Base-by-base conservation (phyloP, 2,797 vertebrate genomes). In the Acridotheres tristis region DNA sequence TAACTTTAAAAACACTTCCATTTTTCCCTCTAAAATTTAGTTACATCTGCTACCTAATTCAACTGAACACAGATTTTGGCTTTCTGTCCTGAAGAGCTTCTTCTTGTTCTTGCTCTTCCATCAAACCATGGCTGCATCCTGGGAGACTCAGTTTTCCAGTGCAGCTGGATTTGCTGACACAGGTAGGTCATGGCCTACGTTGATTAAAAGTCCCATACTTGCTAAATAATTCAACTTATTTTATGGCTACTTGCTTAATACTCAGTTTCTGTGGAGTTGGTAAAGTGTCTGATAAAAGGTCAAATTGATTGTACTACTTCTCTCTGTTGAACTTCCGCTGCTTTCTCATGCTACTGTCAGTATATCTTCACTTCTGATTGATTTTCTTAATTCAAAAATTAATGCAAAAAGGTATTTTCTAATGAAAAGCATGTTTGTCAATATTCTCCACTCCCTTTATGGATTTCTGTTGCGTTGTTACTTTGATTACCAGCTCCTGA, bases 311-410 rank as follows among this genome's bases (percentile, higher is more conserved):
- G 38, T 7, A 5, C 27, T 13, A 9, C 45, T 88, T 84, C 62
- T 69, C 20, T 48, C 48, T 36, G 19, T 72, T 57, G 54, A 77
- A 57, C 43, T 90, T 77, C 43, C 92, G 40, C 55, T 63, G 54
- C 73, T 88, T 89, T 66, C 36, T 77, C 55, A 18, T 91, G 69
- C 34, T 54, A 22, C 32, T 89, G 12, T 59, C 57, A 11, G 42
- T 61, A 4, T 50, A 65, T 76, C 19, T 66, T 94, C 58, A 66
- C 55, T 88, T 90, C 45, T 42, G 29, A 93, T 86, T 65, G 82
- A 89, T 96, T 86, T 90, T 86, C 71, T 91, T 92, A 88, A 91
- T 79, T 89, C 30, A 84, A 91, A 89, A 92, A 93, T 92, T 90
- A 73, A 85, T 4, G n/a, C 34, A 36, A 61, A 73, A 73, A 91